Base-by-base conservation (phyloP, 1,140 invertebrate species). In the Matsumurasca onukii region DNA sequence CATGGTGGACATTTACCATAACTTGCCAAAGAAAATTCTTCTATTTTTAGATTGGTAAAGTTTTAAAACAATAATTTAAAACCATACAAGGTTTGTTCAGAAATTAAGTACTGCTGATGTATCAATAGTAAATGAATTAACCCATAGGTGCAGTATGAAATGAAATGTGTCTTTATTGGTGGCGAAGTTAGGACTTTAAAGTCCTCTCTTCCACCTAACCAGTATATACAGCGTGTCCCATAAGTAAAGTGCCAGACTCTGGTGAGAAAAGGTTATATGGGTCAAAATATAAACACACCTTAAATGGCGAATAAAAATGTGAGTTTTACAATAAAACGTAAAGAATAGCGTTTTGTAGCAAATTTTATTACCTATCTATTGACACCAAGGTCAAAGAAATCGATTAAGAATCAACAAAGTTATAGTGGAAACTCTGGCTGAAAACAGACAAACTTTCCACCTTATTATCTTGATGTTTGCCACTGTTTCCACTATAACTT, bases 1-100 rank as follows among this genome's bases (percentile, higher is more conserved):
- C 64, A 31, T 73, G 15, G 45, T 70, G 13, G 72, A 73, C 59
- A 64, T 70, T 15, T 73, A 73, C 31, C 69, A 68, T 39, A 69
- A 70, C 24, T 31, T 73, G 2, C 70, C 72, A 20, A 17, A 25
- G 1, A 73, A 73, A 65, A 22, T 73, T 17, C 31, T 71, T 9
- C 17, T 67, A 31, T 71, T 73, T 55, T 67, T 59, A n/a, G 63
- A 68, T 67, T 69, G 69, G 71, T 73, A 68, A 68, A 55, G 13
- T 39, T 34, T n/a, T 24, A 2, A 48, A 13, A 29, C 1, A 52
- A 9, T 39, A 52, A 51, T 69, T 63, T 52, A 45, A 71, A 67
- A 57, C 12, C 1, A 1, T 13, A 13, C 9, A 15, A 31, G 2
- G 5, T 17, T 17, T 31, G 9, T 27, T 5, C 27, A 1, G 17